phyloP scores from a whole-genome alignment of 2,797 vertebrate genomes.

The Perdix hodgsoniae region DNA sequence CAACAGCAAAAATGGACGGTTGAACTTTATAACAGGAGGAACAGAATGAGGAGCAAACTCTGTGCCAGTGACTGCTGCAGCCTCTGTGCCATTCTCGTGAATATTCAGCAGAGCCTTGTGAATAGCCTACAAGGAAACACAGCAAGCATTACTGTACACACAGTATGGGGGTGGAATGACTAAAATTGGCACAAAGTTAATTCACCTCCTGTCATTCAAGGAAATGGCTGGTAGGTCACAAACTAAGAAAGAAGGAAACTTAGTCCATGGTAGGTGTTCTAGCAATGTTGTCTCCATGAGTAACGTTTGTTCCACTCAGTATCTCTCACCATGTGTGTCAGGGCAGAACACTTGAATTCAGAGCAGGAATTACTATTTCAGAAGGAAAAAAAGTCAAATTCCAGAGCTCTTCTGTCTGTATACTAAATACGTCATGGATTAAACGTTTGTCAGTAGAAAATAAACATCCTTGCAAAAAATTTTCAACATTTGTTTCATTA shows the following conservation, averaged over 20 bases:
- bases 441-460: neutral
- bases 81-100: constrained; percentile 86
- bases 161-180: neutral
- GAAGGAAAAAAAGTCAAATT: neutral
- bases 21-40: constrained; percentile 69
- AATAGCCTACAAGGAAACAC: constrained; percentile 77
- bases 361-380: neutral
- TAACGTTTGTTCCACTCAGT: neutral
- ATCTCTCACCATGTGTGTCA: neutral
- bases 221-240: neutral
- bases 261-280: rapidly evolving
- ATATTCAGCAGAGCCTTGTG: constrained; percentile 88
- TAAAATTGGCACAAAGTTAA: neutral
- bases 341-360: neutral
- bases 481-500: neutral
- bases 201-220: neutral
- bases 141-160: neutral
- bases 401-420: neutral
- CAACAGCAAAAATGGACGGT: constrained; percentile 87
- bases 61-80: constrained; percentile 77
- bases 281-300: neutral
- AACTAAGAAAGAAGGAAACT: neutral
- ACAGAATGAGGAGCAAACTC: constrained; percentile 74
- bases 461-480: neutral
- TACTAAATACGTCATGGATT: neutral